Evolutionary conservation across 64 coral and sea anemone species (phyloP).

Genomic region (Porites lutea): DNA sequence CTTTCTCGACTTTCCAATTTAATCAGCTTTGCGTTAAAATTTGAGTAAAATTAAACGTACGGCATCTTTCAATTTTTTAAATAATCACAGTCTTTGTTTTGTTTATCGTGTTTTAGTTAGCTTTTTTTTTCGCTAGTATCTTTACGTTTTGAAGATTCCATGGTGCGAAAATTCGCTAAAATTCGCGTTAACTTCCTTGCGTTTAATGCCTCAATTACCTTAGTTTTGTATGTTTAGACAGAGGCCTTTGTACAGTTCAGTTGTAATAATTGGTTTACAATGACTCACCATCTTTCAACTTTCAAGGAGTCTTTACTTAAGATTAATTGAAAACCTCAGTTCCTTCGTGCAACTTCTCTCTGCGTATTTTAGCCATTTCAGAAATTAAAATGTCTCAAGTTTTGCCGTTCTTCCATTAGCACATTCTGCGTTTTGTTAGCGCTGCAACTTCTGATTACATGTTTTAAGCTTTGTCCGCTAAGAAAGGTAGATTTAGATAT

Average conservation of each 20-base stretch:
- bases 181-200: constrained; percentile 40
- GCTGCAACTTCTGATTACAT: not conserved
- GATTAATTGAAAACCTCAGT: constrained; percentile 8
- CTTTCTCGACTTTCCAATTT: not conserved
- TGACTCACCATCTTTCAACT: constrained; percentile 41
- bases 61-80: not conserved
- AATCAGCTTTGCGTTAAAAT: not conserved
- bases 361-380: not conserved
- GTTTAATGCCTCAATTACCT: constrained; percentile 50
- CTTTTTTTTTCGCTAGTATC: not conserved
- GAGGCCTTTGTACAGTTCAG: constrained; percentile 30
- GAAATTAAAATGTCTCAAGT: not conserved
- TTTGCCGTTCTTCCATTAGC: not conserved
- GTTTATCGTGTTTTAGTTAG: not conserved
- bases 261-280: constrained; percentile 62
- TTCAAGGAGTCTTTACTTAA: constrained; percentile 55
- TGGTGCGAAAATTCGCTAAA: constrained; percentile 11
- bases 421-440: not conserved
- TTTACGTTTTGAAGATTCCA: constrained; percentile 29
- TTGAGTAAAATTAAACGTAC: not conserved
- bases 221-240: constrained; percentile 48
- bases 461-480: not conserved
- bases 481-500: not conserved
- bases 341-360: not conserved
- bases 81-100: not conserved